Base-by-base conservation (phyloP, 2,888 invertebrate genomes). In the Sericinus montela region DNA sequence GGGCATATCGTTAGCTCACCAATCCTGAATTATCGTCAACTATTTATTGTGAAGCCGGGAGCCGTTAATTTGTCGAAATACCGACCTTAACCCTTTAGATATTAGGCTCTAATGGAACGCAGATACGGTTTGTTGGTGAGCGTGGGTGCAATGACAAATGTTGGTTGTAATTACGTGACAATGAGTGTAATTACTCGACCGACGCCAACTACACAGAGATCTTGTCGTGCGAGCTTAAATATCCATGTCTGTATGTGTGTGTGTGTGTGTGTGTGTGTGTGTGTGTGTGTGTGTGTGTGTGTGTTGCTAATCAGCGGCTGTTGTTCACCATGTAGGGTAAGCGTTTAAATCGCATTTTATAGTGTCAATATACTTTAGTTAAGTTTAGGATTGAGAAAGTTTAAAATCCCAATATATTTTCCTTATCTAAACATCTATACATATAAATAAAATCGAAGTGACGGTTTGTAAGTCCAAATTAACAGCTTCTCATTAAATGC, bases 161-260 rank as follows among this genome's bases (percentile, higher is more conserved):
- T 78, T 78, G 70, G 63, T 57, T 64, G 78, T 84, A 84, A 85
- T 85, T 80, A 83, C 70, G 75, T 78, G 81, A 84, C 84, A 85
- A 85, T 85, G 80, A 81, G 77, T 75, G 81, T 81, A 79, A 85
- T 85, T 83, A 84, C 67, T 63, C 59, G 62, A 34, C 59, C 68
- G 68, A 70, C 64, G 65, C 58, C 57, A 63, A 58, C 57, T 62
- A 61, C 63, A 60, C 62, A 63, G 53, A 55, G 57, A 63, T 56
- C 57, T 51, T 52, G 51, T 29, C 25, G 15, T 19, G 15, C 15
- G 9, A n/a, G 44, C 36, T 25, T 37, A 37, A 37, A 30, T 28
- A 11, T 16, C 11, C 10, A 23, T 11, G 3, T 15, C 39, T 25
- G 36, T 40, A 25, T 40, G 41, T 13, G 28, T 34, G 28, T 55